Conservation (phyloP, 2,797 vertebrate species). For the Lutjanus argentimaculatus region DNA sequence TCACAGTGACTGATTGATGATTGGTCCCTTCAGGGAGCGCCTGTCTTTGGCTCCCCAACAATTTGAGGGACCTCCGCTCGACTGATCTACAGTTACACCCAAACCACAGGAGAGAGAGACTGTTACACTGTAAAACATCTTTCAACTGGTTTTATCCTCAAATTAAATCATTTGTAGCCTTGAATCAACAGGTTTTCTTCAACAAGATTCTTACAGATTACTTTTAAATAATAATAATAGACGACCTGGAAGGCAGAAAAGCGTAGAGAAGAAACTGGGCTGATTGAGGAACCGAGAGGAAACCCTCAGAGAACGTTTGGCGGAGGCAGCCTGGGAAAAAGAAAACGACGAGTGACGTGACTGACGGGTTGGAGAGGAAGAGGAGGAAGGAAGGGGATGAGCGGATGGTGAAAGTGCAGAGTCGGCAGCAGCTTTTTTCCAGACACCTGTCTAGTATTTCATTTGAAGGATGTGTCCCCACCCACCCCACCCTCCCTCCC, state of each 20-base stretch:
- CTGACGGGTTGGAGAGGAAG: neutral
- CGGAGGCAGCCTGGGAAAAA: neutral
- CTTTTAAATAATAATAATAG: no score
- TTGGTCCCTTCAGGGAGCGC: conserved; percentile 51
- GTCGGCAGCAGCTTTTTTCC: conserved; percentile 25
- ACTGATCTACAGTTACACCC: conserved; percentile 27
- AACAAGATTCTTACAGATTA: no score
- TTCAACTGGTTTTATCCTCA: no score
- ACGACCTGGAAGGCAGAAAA: no score
- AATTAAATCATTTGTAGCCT: no score
- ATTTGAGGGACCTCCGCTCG: conserved; percentile 3
- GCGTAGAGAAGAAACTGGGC: no score
- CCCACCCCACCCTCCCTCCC: neutral
- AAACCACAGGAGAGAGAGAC: conserved; percentile 5
- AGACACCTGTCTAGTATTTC: conserved; percentile 43
- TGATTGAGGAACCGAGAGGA: neutral
- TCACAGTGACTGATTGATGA: conserved; percentile 52
- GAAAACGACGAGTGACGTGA: neutral
- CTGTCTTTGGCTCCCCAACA: conserved; percentile 37
- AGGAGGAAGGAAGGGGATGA: conserved; percentile 21
- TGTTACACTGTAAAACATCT: neutral
- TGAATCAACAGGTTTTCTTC: no score
- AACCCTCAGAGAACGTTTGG: neutral
- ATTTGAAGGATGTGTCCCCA: conserved; percentile 24
- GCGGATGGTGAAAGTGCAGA: conserved; percentile 21